Base-by-base conservation (phyloP, 2,888 invertebrate genomes). In the Eristalinus aeneus region DNA sequence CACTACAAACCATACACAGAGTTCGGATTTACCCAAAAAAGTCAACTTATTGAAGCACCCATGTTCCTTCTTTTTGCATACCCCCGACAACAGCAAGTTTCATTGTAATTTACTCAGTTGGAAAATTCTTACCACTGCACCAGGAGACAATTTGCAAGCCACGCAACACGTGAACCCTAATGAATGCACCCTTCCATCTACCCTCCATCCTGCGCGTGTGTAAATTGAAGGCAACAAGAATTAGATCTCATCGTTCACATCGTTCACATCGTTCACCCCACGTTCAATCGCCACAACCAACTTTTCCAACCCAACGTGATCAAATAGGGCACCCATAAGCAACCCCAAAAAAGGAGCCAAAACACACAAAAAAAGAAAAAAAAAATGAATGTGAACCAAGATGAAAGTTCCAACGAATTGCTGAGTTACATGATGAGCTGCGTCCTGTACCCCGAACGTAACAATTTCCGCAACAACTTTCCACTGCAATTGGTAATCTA, bases 401-500 rank as follows among this genome's bases (percentile, higher is more conserved):
- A 4, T n/a, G 12, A 27, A 61, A 54, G 32, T 74, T 64, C 11
- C 10, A 31, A 9, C 46, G 69, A 74, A 69, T 74, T 61, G 36
- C 79, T 53, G 46, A 46, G 54, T 22, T 69, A 56, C 22, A 58
- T 77, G 78, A 82, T 82, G 83, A 83, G 67, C 78, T 72, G 53
- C 68, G n/a, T 56, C 22, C 23, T 23, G 56, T 31, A n/a, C 58
- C 22, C 69, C 61, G 64, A 64, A 69, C 73, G 64, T 74, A 75
- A 72, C 80, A 85, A 80, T 80, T 68, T 63, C 22, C 61, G 65
- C 61, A 69, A 46, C 65, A 84, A 76, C 67, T 76, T 85, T 80
- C 39, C 46, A 68, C 56, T 67, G 53, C 80, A 85, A 85, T 80
- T 80, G 75, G 76, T 85, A 85, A 80, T 85, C 80, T 75, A 85